phyloP scores from a whole-genome alignment of 1,140 invertebrate genomes.

The Ruditapes philippinarum region DNA sequence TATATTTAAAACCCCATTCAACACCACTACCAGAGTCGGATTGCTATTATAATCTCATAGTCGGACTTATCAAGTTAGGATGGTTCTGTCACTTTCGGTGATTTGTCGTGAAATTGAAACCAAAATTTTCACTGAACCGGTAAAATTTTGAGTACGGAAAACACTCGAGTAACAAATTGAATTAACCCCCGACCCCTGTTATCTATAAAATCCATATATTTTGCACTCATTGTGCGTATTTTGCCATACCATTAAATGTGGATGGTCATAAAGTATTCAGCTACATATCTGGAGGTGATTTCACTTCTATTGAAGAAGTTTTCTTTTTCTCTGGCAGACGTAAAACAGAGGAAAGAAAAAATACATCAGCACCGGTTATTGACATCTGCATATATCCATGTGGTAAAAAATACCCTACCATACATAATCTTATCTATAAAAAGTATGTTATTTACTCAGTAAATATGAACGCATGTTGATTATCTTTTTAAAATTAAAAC shows the following conservation, averaged over 20 bases:
- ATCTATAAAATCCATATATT: conserved; percentile 62
- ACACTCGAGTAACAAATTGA: conserved; percentile 63
- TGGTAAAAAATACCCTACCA: no score
- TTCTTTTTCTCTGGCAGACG: neutral
- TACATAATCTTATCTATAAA: no score
- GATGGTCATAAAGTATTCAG: conserved; percentile 21
- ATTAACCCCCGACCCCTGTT: conserved; percentile 49
- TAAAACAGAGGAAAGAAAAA: conserved; percentile 18
- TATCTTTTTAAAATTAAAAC: no score
- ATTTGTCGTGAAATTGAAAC: conserved; percentile 64
- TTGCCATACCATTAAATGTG: conserved; percentile 42
- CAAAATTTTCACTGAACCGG: conserved; percentile 60
- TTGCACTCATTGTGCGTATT: conserved; percentile 51
- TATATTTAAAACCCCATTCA: conserved; percentile 59
- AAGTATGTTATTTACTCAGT: no score
- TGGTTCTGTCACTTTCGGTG: conserved; percentile 53
- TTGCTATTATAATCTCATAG: conserved; percentile 38
- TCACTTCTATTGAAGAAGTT: conserved; percentile 1
- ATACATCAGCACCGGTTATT: neutral
- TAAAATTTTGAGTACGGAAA: conserved; percentile 35
- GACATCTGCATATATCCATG: neutral
- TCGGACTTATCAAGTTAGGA: neutral
- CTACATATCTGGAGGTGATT: conserved; percentile 16
- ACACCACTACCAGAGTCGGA: conserved; percentile 3
- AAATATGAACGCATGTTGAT: no score